Evolutionary conservation across 2,888 invertebrate species (phyloP).

Genomic region (Thecophora atra): DNA sequence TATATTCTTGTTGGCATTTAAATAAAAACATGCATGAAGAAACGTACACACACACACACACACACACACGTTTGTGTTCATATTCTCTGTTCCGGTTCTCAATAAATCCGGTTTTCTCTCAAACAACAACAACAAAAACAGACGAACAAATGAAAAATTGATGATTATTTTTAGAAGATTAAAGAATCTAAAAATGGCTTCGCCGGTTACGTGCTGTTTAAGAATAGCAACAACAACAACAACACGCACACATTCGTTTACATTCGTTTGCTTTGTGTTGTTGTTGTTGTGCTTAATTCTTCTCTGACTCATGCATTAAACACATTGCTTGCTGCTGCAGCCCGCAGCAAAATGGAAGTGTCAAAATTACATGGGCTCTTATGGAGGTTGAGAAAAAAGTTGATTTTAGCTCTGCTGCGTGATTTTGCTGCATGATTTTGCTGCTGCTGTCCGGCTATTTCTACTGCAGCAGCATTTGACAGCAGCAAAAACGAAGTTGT

Average conservation of each 20-base stretch:
- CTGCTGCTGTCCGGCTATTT: too few relatives aligned
- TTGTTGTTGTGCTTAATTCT: conserved; percentile 11
- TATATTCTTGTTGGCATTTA: conserved; percentile 3
- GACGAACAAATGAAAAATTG: not conserved
- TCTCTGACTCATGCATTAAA: not conserved
- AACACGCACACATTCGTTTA: not conserved
- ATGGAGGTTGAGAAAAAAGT: too few relatives aligned
- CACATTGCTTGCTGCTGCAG: too few relatives aligned
- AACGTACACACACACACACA: too few relatives aligned
- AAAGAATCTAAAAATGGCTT: not conserved
- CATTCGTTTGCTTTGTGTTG: not conserved
- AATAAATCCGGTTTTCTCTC: not conserved
- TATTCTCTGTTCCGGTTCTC: not conserved
- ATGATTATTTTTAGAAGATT: not conserved
- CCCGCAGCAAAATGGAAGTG: too few relatives aligned
- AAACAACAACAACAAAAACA: not conserved
- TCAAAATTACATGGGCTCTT: too few relatives aligned
- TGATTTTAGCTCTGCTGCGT: too few relatives aligned
- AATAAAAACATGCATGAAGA: too few relatives aligned
- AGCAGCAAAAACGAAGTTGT: too few relatives aligned
- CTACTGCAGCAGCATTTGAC: too few relatives aligned
- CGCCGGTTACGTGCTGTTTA: not conserved
- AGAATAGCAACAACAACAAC: not conserved
- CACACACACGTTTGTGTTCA: too few relatives aligned
- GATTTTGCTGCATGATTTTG: too few relatives aligned